A percentile compares a stretch with the other conserved stretches of the same genome.
Conservation (phyloP, 2,113 vertebrate species). For the Triplophysa tibetana region DNA sequence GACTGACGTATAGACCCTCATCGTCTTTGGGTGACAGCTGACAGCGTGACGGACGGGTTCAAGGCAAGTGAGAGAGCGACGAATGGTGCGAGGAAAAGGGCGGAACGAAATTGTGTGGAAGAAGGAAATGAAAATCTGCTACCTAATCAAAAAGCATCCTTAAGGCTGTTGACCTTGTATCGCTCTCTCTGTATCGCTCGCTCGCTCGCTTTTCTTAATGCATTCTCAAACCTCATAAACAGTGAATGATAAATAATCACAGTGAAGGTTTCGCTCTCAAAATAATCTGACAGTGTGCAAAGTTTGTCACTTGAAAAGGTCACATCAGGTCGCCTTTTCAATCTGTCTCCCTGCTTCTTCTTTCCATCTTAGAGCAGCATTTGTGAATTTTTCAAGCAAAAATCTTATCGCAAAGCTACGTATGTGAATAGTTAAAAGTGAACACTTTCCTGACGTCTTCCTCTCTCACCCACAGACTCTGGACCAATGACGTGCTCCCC, state of each 20-base stretch:
- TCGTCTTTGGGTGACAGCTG: conserved; percentile 21
- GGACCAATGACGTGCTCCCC: conserved; percentile 84
- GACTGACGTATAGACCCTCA: conserved; percentile 34
- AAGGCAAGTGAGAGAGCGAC: conserved; percentile 27
- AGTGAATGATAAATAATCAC: not conserved
- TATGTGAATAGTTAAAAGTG: no score
- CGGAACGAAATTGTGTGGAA: not conserved
- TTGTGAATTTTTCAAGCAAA: not conserved
- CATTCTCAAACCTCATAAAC: conserved; percentile 8
- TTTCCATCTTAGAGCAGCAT: no score
- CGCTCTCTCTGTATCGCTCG: conserved; percentile 3
- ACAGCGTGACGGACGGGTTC: conserved; percentile 37
- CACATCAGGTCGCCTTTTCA: conserved; percentile 30
- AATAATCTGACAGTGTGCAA: not conserved
- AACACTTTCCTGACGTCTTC: not conserved
- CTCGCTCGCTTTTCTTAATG: conserved; percentile 3
- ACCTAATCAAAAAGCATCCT: conserved; percentile 16
- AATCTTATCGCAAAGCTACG: no score
- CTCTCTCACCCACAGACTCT: conserved; percentile 77
- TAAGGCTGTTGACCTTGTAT: conserved; percentile 5
- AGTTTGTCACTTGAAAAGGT: conserved; percentile 23
- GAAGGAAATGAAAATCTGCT: conserved; percentile 28
- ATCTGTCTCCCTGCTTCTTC: no score
- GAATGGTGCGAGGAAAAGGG: conserved; percentile 17
- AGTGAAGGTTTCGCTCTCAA: conserved; percentile 3